Percentiles rank a stretch among this genome's conserved stretches.
These are phyloP conservation scores for Eutrigla gurnardus DNA, from an alignment of 2,797 vertebrate genomes.

Conservation along the genomic window DNA sequence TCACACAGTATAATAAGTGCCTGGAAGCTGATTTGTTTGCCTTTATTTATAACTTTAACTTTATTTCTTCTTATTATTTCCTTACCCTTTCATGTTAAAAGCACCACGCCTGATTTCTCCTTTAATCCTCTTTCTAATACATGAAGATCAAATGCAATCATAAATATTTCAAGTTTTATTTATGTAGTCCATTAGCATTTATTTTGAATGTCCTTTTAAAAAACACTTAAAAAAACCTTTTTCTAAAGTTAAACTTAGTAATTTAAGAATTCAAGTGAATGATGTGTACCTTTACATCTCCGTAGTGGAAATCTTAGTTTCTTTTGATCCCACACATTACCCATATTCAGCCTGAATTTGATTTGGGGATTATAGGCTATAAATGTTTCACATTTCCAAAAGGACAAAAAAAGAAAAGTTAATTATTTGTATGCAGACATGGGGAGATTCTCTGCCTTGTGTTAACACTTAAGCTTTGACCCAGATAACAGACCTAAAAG, in stretches of 20 bases:
- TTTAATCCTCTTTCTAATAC: neutral
- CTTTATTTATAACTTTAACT: too few species aligned
- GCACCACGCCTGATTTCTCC: neutral
- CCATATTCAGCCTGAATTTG: neutral
- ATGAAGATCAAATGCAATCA: neutral
- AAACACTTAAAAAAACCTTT: neutral
- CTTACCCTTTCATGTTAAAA: constrained; percentile 4
- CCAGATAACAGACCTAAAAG: neutral
- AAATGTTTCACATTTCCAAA: neutral
- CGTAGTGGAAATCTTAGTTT: neutral
- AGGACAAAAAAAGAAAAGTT: too few species aligned
- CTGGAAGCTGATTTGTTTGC: neutral
- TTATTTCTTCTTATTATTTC: neutral
- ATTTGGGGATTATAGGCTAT: neutral
- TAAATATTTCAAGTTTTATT: neutral
- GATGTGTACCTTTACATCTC: neutral
- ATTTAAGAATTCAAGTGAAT: neutral
- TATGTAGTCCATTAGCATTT: too few species aligned
- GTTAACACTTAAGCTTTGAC: neutral
- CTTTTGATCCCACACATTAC: neutral
- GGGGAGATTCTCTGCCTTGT: neutral
- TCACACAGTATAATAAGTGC: constrained; percentile 48
- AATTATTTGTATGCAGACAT: neutral
- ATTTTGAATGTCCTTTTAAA: neutral
- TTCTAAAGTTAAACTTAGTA: neutral